Percentiles rank a stretch among this genome's conserved stretches.
phyloP scores from a whole-genome alignment of 2,797 vertebrate genomes.

The Vireo griseus region DNA sequence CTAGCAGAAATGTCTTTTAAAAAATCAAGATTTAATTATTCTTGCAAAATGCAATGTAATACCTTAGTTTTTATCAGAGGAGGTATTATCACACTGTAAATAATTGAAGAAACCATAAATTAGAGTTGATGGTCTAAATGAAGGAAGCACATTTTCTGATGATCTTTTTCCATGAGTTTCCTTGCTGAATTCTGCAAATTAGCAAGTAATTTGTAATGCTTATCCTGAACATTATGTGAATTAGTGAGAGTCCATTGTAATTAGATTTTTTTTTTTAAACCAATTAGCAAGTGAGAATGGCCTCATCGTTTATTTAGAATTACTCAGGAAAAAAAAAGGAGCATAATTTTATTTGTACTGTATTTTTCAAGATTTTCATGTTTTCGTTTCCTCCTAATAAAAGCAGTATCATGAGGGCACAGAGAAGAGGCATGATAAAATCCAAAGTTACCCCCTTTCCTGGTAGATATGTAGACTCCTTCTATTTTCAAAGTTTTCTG shows the following conservation, averaged over 20 bases:
- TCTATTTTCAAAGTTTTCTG: background rate
- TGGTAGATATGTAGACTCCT: background rate
- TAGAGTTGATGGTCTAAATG: background rate
- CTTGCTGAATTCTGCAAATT: conserved; percentile 22
- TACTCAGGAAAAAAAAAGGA: background rate
- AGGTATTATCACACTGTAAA: conserved; percentile 32
- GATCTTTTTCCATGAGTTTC: background rate
- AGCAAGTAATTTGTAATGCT: conserved; percentile 22
- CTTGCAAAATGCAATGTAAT: background rate
- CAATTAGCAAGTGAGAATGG: conserved; percentile 47
- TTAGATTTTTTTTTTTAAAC: background rate
- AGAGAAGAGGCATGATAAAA: background rate
- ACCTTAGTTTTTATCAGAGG: background rate
- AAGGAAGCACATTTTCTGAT: background rate
- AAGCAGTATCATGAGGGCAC: background rate
- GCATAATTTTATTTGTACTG: background rate
- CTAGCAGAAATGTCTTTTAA: background rate
- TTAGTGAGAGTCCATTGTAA: conserved; percentile 26
- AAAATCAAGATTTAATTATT: background rate
- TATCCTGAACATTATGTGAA: conserved; percentile 2
- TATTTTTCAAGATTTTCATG: background rate
- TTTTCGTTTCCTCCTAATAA: background rate
- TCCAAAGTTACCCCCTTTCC: background rate
- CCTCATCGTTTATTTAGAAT: conserved; percentile 22
- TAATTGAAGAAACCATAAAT: conserved; percentile 57